These are phyloP conservation scores for Zygothrica quintamaculata DNA, from an alignment of 2,888 invertebrate genomes.

Conservation along the genomic window DNA sequence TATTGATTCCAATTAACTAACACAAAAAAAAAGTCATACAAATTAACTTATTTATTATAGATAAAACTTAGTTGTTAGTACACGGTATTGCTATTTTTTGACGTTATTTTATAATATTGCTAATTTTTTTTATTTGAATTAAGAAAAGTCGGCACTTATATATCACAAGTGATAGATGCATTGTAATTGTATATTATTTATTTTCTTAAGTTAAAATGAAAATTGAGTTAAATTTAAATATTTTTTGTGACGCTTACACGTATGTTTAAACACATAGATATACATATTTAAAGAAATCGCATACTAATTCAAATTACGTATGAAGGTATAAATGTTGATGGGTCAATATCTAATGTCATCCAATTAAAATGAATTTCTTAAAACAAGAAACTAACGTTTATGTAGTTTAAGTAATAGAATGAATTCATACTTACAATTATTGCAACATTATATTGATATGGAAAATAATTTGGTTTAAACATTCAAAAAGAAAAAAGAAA, in stretches of 20 bases:
- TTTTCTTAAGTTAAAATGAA: constrained; percentile 60
- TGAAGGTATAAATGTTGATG: constrained; percentile 25
- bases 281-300: constrained; percentile 16
- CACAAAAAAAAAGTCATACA: constrained; percentile 21
- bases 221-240: constrained; percentile 35
- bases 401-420: constrained; percentile 31
- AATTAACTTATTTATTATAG: constrained; percentile 55
- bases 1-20: constrained; percentile 58
- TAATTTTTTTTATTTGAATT: constrained; percentile 39
- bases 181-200: constrained; percentile 56
- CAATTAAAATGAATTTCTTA: constrained; percentile 38
- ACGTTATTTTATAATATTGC: constrained; percentile 53
- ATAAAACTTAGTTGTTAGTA: constrained; percentile 49
- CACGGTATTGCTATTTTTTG: constrained; percentile 57
- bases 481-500: constrained; percentile 19
- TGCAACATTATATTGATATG: constrained; percentile 39
- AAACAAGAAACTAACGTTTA: constrained; percentile 27
- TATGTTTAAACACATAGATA: constrained; percentile 17
- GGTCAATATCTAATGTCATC: constrained; percentile 39
- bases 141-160: constrained; percentile 18
- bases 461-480: too few species aligned
- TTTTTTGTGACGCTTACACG: constrained; percentile 44
- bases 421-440: constrained; percentile 32
- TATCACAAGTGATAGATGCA: constrained; percentile 48
- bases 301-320: background rate